Evolutionary conservation across 2,797 vertebrate genomes (phyloP).

Genomic region (Clamator glandarius): DNA sequence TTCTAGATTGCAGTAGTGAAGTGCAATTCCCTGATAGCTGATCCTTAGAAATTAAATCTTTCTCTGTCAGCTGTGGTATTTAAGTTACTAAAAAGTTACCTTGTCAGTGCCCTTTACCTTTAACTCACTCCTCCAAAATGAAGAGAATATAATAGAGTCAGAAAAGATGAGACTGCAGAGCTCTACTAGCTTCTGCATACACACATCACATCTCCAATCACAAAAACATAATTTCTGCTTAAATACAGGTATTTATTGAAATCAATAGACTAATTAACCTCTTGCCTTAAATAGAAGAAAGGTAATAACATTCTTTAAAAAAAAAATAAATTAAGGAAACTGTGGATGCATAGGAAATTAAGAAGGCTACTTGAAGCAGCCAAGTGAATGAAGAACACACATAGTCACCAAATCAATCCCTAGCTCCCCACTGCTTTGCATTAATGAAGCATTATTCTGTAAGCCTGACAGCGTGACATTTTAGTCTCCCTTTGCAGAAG

Average conservation of each 20-base stretch:
- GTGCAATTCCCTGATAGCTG: background rate
- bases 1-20: background rate
- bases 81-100: background rate
- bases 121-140: background rate
- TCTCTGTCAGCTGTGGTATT: background rate
- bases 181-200: background rate
- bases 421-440: background rate
- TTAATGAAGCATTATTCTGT: background rate
- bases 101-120: background rate
- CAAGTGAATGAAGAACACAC: background rate
- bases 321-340: background rate
- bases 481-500: background rate
- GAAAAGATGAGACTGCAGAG: background rate
- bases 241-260: background rate
- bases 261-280: background rate
- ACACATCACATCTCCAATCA: background rate
- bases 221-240: background rate
- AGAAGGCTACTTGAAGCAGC: background rate
- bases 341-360: background rate
- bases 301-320: background rate
- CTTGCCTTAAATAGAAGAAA: background rate
- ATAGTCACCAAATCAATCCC: background rate
- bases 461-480: background rate
- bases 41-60: background rate
- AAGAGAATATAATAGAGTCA: background rate